Conservation (phyloP, 2,888 invertebrate species). For the Sarcophaga carnaria region DNA sequence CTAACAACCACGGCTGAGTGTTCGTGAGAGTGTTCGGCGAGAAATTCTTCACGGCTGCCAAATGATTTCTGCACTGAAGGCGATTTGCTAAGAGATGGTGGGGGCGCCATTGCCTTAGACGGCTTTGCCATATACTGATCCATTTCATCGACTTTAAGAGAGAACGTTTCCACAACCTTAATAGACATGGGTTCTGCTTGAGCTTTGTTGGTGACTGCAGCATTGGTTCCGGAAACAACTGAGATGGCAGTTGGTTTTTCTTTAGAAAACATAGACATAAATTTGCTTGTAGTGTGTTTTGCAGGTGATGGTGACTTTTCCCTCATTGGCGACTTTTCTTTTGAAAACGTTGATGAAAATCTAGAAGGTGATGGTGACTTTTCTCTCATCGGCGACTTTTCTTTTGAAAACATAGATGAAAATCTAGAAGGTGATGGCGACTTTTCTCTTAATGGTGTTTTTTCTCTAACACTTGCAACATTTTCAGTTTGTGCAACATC, state of each 20-base stretch:
- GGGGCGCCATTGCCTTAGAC: constrained; percentile 70
- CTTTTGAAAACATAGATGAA: constrained; percentile 46
- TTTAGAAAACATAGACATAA: constrained; percentile 74
- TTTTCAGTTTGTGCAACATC: background rate
- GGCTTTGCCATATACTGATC: constrained; percentile 78
- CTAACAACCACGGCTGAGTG: constrained; percentile 72
- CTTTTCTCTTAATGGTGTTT: constrained; percentile 68
- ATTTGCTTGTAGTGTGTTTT: constrained; percentile 60
- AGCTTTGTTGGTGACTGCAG: constrained; percentile 73
- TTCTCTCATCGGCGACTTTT: constrained; percentile 68
- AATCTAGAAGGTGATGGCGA: constrained; percentile 68
- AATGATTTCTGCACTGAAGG: constrained; percentile 70
- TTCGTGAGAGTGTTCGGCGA: constrained; percentile 55
- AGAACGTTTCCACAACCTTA: constrained; percentile 80
- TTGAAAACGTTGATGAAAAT: constrained; percentile 50
- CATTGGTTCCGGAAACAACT: constrained; percentile 73
- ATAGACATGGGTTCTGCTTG: constrained; percentile 77
- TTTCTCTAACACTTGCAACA: constrained; percentile 21
- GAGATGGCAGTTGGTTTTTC: constrained; percentile 73
- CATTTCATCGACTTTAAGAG: constrained; percentile 81
- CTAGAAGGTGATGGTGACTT: constrained; percentile 69
- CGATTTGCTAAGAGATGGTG: constrained; percentile 44
- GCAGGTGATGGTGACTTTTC: constrained; percentile 73
- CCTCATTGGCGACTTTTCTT: constrained; percentile 55
- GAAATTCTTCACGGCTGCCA: constrained; percentile 77